These are phyloP conservation scores for Ectropis crepuscularia DNA, from an alignment of 2,888 invertebrate species.

Conservation along the genomic window DNA sequence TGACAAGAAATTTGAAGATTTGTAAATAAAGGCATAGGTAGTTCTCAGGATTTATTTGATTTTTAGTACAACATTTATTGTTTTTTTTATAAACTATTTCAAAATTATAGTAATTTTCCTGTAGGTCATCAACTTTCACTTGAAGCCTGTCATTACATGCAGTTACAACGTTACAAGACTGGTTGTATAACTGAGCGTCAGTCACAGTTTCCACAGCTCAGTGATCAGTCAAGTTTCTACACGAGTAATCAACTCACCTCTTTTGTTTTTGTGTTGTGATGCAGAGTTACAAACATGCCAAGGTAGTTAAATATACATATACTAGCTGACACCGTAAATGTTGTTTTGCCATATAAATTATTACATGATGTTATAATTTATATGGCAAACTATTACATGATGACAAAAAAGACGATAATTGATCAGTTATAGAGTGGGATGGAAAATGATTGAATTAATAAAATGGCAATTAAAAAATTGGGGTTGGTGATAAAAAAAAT, in stretches of 20 bases:
- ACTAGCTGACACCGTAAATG: too few species aligned
- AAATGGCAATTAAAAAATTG: too few species aligned
- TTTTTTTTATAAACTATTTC: neutral
- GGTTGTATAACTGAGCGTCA: constrained; percentile 18
- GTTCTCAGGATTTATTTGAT: too few species aligned
- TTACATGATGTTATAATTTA: too few species aligned
- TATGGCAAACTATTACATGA: too few species aligned
- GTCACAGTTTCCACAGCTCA: constrained; percentile 11
- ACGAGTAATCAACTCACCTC: neutral
- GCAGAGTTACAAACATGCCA: constrained; percentile 25
- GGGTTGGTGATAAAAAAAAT: too few species aligned
- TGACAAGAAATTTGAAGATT: too few species aligned
- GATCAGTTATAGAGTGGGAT: too few species aligned
- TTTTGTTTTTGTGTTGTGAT: constrained; percentile 10
- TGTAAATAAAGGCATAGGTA: too few species aligned
- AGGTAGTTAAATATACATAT: constrained; percentile 21
- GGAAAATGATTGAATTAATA: too few species aligned
- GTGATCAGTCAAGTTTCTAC: constrained; percentile 1
- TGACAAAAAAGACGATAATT: too few species aligned
- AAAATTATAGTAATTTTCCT: constrained; percentile 24
- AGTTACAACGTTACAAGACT: constrained; percentile 8
- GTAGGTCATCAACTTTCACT: constrained; percentile 34
- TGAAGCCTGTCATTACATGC: constrained; percentile 12
- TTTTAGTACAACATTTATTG: neutral
- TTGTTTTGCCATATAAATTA: too few species aligned